These are phyloP conservation scores for Stenopsyche tienmushanensis DNA, from an alignment of 1,140 invertebrate species.

Conservation along the genomic window DNA sequence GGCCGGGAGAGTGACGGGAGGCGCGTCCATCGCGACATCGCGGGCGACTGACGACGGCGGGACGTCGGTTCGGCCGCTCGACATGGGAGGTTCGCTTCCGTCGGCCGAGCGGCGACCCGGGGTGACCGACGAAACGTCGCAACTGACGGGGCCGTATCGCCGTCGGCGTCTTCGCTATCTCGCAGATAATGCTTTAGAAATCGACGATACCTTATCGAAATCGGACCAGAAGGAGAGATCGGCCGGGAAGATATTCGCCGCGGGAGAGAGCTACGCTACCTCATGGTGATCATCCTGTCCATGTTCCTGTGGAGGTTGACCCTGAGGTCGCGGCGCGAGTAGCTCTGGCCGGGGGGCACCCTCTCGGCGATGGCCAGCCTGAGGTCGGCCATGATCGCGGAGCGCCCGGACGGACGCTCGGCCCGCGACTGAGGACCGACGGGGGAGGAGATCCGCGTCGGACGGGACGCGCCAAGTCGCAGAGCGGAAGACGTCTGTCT, in stretches of 20 bases:
- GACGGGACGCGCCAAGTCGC: slow-evolving; percentile 30
- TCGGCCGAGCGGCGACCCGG: neutral
- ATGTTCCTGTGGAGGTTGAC: slow-evolving; percentile 54
- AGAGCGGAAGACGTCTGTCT: slow-evolving; percentile 7
- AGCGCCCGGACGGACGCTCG: too few species aligned
- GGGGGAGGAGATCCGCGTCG: neutral
- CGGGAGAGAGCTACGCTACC: too few species aligned
- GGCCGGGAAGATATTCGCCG: too few species aligned
- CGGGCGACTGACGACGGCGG: neutral
- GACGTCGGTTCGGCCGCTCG: neutral
- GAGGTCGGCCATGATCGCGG: slow-evolving; percentile 50
- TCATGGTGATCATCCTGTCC: slow-evolving; percentile 56
- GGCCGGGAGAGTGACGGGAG: neutral
- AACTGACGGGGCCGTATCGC: slow-evolving; percentile 11
- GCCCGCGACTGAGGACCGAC: neutral
- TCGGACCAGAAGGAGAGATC: neutral
- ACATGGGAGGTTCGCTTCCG: neutral
- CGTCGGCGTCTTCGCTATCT: neutral
- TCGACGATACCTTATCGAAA: neutral
- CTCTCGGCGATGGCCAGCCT: slow-evolving; percentile 54
- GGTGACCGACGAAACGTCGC: neutral
- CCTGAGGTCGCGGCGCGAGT: slow-evolving; percentile 52
- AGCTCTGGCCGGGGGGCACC: slow-evolving; percentile 49
- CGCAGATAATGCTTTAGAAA: too few species aligned
- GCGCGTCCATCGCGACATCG: neutral